Evolutionary conservation across 2,113 vertebrate genomes (phyloP).

Genomic region (Pontoporia blainvillei): DNA sequence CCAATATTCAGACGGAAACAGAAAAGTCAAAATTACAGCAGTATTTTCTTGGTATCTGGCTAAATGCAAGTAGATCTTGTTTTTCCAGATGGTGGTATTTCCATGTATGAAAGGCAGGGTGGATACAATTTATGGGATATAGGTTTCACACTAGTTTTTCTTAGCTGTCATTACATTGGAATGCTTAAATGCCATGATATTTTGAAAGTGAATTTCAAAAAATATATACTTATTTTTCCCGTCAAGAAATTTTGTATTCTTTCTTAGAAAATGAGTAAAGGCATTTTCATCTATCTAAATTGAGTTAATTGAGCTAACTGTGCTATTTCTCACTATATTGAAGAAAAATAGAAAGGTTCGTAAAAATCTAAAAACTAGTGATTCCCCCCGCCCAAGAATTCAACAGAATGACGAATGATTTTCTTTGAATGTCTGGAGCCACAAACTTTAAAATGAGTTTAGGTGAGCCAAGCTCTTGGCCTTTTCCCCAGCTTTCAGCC

Average conservation of each 20-base stretch:
- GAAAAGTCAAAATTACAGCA: background rate
- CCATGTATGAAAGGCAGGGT: background rate
- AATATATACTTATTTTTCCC: background rate
- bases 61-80: background rate
- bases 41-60: background rate
- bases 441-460: background rate
- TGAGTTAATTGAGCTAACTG: background rate
- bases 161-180: slow-evolving; percentile 55
- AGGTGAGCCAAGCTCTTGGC: background rate
- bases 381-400: background rate
- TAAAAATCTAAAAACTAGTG: background rate
- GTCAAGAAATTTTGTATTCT: background rate
- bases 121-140: background rate
- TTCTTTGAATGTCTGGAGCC: background rate
- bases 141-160: slow-evolving; percentile 55
- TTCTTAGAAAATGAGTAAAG: slow-evolving; percentile 37
- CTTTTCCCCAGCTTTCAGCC: background rate
- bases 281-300: background rate
- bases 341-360: background rate
- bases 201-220: slow-evolving; percentile 46
- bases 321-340: background rate
- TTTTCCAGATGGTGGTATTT: slow-evolving; percentile 47
- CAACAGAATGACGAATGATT: background rate
- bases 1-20: background rate
- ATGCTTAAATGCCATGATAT: slow-evolving; percentile 63